Conservation (phyloP, 1,140 invertebrate species). For the Drosophila nasuta region DNA sequence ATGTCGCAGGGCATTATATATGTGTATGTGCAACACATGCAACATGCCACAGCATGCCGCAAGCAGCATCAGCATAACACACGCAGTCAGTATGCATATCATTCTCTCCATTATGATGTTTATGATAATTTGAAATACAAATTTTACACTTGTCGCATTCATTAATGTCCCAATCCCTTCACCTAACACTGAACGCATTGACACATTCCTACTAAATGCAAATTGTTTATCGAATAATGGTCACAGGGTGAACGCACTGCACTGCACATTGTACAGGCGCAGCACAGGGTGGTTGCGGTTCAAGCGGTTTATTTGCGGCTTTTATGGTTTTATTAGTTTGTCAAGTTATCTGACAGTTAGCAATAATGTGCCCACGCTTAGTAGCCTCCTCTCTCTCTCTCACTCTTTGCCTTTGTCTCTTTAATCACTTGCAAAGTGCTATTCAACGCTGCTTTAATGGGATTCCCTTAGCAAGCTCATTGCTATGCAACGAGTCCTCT, state of each 20-base stretch:
- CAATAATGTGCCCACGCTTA: background rate
- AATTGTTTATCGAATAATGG: conserved; percentile 14
- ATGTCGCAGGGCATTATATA: background rate
- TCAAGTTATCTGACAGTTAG: conserved; percentile 7
- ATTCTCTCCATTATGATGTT: background rate
- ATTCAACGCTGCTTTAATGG: background rate
- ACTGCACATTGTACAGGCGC: background rate
- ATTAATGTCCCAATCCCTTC: conserved; percentile 1
- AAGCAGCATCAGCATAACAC: background rate
- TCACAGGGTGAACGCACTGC: background rate
- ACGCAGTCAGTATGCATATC: background rate
- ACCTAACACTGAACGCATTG: background rate
- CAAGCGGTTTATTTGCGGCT: conserved; percentile 13
- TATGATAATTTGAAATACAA: conserved; percentile 24
- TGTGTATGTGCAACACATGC: conserved; percentile 5
- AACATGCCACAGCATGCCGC: conserved; percentile 12
- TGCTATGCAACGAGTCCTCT: background rate
- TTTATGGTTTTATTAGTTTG: conserved; percentile 11
- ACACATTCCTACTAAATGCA: background rate
- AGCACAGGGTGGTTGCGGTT: conserved; percentile 6
- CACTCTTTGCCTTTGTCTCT: too few species aligned
- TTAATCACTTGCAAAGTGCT: background rate
- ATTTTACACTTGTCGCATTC: conserved; percentile 41
- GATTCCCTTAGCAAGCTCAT: background rate
- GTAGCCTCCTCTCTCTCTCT: too few species aligned